Base-by-base conservation (phyloP, 1,140 invertebrate species). In the Calliphora vicina region DNA sequence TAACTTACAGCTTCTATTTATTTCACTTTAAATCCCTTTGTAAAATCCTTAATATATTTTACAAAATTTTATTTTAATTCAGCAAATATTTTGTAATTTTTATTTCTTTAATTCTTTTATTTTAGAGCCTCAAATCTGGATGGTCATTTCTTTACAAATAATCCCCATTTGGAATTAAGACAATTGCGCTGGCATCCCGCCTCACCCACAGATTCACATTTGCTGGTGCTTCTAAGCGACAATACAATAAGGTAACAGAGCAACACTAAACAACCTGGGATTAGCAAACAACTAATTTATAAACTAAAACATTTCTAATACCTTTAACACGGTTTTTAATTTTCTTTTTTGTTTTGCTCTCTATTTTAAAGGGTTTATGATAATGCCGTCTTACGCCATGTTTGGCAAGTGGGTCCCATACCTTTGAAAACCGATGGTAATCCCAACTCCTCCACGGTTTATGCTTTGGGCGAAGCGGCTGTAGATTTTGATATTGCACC, bases 401-500 rank as follows among this genome's bases (percentile, higher is more conserved):
- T 90, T 9, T 91, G 91, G 91, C 85, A 87, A 57, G 86, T 91
- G 17, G 91, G 91, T 0, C 90, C 90, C 0, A 42, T 84, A 4
- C 81, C 84, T 5, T 25, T 78, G 0, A 85, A 81, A 61, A 23
- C 29, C 15, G 82, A 84, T 27, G 43, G 57, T 0, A 71, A 73
- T 9, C 50, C 74, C 0, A 88, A 86, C 43, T 84, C 42, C 13
- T 87, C 85, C 0, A 84, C 81, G 72, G 91, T 94, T 76, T 92
- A 93, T 2, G 93, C 93, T 15, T 92, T 97, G 3, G 97, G 96
- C 0, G 96, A 97, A 84, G 93, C 93, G 0, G 95, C 95, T 0
- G 95, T 97, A 2, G 95, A 96, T 87, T 97, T 98, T 91, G 96
- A 97, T 87, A 95, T 97, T 85, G 94, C 93, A 0, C 94, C 94